Conservation (phyloP, 2,888 invertebrate species). For the Agrochola lychnidis region DNA sequence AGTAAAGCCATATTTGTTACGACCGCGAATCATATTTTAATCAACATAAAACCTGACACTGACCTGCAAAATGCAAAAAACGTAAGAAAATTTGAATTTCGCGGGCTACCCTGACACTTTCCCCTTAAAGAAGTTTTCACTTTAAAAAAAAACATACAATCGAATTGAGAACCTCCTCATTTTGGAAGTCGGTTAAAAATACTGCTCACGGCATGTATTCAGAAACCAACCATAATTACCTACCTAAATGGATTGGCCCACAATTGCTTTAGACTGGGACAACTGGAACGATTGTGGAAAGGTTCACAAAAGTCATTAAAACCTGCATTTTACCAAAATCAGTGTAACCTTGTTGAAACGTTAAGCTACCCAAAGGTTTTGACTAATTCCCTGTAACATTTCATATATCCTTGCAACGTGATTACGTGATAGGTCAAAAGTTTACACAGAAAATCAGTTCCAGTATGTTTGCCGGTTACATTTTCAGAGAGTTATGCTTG, state of each 20-base stretch:
- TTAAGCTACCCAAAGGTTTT: neutral
- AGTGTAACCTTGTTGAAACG: neutral
- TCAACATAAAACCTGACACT: no score
- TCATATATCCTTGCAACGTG: neutral
- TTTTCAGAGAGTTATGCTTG: constrained; percentile 18
- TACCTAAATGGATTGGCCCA: neutral
- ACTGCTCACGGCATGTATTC: neutral
- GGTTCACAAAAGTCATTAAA: neutral
- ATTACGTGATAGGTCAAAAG: constrained; percentile 4
- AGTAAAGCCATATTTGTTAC: no score
- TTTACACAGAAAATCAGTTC: constrained; percentile 1
- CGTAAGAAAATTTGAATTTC: no score
- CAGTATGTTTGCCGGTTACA: neutral
- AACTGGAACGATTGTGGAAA: neutral
- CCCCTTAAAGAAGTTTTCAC: no score
- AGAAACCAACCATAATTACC: neutral
- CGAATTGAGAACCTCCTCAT: no score
- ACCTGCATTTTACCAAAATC: neutral
- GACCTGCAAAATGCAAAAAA: no score
- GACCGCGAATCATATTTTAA: no score
- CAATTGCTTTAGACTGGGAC: neutral
- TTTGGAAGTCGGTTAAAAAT: no score
- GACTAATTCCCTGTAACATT: constrained; percentile 1
- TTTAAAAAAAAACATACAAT: neutral
- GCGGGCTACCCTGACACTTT: no score